Evolutionary conservation across 2,113 vertebrate species (phyloP), one percentile per base, ranked within the genome.

Genomic region (Corvus cornix): DNA sequence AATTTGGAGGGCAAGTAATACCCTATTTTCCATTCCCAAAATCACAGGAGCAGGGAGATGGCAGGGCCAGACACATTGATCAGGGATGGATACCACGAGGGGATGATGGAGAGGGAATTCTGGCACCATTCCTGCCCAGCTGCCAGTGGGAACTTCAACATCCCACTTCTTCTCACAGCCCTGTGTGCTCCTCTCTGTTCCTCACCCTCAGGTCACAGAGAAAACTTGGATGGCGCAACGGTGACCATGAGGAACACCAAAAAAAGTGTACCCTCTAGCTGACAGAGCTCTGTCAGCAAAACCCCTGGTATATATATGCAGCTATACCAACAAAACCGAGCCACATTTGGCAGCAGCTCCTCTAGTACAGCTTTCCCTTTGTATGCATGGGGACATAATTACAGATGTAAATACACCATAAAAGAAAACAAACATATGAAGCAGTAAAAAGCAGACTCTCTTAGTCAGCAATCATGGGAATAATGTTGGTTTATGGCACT

Each of bases 61-160:
- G 68, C 55, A 81, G 37, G n/a, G 51, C 31, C 41, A 74, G n/a
- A 59, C 4, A 2, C n/a, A 35, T 5, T 0, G 3, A 60, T 44
- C 43, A 33, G 31, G 23, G 28, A n/a, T 0, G 0, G 51, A 69
- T 0, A 0, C 53, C 56, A 33, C 0, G 0, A 58, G 30, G 70
- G 9, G 58, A 84, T 19, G 66, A 72, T 26, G 46, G 18, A 85
- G 53, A 70, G 11, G 18, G 18, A 94, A 46, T 55, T 74, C 56
- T 2, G 0, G 60, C 37, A 87, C 39, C 16, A 9, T 39, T 51
- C 31, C 60, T 81, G 39, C 31, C 35, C 4, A 2, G 73, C 43
- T 58, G 43, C 68, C 62, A 37, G 44, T 6, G 16, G 27, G 27
- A 89, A 51, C 49, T n/a, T 49, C 2, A 1, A 19, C 43, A 78